These are phyloP conservation scores for Phragmatobia fuliginosa DNA, from an alignment of 2,888 invertebrate species.

Conservation along the genomic window DNA sequence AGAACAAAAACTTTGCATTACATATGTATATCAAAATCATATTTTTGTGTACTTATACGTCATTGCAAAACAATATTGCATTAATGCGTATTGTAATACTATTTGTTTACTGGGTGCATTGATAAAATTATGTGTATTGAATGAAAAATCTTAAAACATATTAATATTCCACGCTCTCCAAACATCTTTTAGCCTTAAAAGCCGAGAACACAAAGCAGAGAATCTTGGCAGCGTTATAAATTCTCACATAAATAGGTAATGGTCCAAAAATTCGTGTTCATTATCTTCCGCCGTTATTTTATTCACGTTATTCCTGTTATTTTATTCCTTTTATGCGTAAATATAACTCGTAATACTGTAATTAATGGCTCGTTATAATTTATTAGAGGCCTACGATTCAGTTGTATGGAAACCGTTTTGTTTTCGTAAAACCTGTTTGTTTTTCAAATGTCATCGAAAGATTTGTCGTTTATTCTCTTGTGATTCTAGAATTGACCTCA, in stretches of 20 bases:
- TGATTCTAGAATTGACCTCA: not conserved
- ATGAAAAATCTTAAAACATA: not conserved
- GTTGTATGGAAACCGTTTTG: constrained; percentile 34
- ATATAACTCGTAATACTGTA: constrained; percentile 51
- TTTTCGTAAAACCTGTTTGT: constrained; percentile 21
- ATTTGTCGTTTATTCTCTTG: not conserved
- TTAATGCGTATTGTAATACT: no score
- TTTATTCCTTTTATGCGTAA: constrained; percentile 49
- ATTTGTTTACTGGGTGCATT: not conserved
- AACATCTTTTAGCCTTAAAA: constrained; percentile 3
- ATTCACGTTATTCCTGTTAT: constrained; percentile 44
- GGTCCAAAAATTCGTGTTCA: constrained; percentile 53
- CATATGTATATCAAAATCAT: no score
- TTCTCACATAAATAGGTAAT: constrained; percentile 51
- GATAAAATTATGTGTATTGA: not conserved
- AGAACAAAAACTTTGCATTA: no score
- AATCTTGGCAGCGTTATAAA: constrained; percentile 48
- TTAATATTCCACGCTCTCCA: not conserved
- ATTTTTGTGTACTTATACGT: no score
- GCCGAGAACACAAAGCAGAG: constrained; percentile 5
- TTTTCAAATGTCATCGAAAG: constrained; percentile 5
- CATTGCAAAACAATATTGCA: not conserved
- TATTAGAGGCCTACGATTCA: constrained; percentile 43
- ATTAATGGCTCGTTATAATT: constrained; percentile 54
- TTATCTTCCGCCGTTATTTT: constrained; percentile 48